These are phyloP conservation scores for Propithecus perrieri DNA, from an alignment of 2,797 vertebrate species.

Conservation along the genomic window DNA sequence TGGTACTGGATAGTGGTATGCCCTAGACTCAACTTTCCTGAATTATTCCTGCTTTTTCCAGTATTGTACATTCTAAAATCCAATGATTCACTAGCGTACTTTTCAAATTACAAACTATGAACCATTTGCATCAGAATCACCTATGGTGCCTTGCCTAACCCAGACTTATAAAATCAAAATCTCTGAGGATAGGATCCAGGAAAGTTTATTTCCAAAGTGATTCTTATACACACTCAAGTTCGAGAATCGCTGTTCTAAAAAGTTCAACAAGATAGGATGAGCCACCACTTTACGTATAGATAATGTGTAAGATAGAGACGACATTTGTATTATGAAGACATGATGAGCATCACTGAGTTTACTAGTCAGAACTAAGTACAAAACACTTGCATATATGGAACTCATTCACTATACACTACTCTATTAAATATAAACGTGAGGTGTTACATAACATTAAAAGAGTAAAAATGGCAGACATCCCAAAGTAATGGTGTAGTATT, in stretches of 20 bases:
- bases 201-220: slow-evolving; percentile 33
- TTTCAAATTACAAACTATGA: background rate
- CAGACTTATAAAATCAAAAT: slow-evolving; percentile 17
- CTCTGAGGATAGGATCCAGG: background rate
- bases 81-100: background rate
- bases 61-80: background rate
- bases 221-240: background rate
- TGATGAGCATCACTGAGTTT: background rate
- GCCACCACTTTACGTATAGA: background rate
- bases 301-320: background rate
- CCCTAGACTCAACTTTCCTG: background rate
- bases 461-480: background rate
- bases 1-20: background rate
- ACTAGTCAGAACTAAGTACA: background rate
- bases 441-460: background rate
- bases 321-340: background rate
- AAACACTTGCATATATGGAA: background rate
- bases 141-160: background rate
- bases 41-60: background rate
- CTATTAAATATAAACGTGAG: slow-evolving; percentile 18
- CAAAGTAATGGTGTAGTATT: background rate
- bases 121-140: slow-evolving; percentile 17
- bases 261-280: background rate
- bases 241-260: slow-evolving; percentile 8
- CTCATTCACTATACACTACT: background rate